A percentile compares a stretch with the other conserved stretches of the same genome.
These are phyloP conservation scores for Enteromius treurensis DNA, from an alignment of 2,797 vertebrate species.

Conservation along the genomic window DNA sequence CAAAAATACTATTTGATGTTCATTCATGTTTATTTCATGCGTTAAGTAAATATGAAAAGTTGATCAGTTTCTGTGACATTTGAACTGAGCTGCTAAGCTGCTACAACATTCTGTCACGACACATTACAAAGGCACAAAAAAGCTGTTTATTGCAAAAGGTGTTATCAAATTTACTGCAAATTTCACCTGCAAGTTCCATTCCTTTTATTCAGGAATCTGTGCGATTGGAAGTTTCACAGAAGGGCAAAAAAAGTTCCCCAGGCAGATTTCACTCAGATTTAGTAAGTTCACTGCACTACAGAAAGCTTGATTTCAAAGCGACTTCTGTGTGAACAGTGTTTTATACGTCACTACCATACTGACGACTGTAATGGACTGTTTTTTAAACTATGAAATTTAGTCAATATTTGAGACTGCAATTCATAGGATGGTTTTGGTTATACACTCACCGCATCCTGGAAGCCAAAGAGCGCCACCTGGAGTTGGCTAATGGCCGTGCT, in stretches of 20 bases:
- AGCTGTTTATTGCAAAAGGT: too few relatives aligned
- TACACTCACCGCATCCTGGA: conserved; percentile 95
- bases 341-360: neutral
- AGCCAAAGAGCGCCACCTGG: conserved; percentile 94
- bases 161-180: too few relatives aligned
- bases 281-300: too few relatives aligned
- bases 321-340: neutral
- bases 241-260: neutral
- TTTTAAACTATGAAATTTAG: neutral
- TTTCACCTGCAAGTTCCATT: too few relatives aligned
- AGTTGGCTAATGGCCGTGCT: conserved; percentile 95
- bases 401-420: neutral
- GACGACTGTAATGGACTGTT: neutral
- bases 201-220: neutral
- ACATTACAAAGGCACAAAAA: neutral
- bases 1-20: neutral
- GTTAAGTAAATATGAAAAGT: neutral
- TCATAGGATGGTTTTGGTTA: neutral
- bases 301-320: neutral
- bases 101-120: too few relatives aligned
- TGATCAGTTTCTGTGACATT: neutral
- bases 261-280: neutral
- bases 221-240: neutral
- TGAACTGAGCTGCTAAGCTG: neutral
- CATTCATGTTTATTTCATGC: neutral